Conservation (phyloP, 2,797 vertebrate species). For the Manis javanica region DNA sequence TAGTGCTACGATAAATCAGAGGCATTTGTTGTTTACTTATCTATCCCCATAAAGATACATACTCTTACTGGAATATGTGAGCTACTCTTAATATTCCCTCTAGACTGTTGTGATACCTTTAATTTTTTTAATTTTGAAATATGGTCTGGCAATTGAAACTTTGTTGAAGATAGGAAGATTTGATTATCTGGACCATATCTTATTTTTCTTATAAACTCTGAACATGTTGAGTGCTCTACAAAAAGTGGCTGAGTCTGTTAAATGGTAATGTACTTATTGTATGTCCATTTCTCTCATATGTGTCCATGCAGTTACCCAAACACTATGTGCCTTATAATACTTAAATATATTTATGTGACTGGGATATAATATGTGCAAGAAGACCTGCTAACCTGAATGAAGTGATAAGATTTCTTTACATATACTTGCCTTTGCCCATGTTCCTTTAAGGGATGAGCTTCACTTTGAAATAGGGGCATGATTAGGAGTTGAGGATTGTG, state of each 20-base stretch:
- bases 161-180: neutral
- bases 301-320: neutral
- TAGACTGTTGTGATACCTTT: constrained; percentile 38
- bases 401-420: neutral
- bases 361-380: neutral
- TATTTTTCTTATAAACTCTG: constrained; percentile 31
- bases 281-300: neutral
- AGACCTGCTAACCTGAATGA: neutral
- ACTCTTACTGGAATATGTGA: neutral
- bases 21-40: neutral
- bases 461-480: neutral
- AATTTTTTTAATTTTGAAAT: constrained; percentile 25
- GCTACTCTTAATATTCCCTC: neutral
- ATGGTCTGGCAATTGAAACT: neutral
- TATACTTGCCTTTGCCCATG: neutral
- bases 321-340: neutral
- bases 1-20: neutral
- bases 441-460: neutral
- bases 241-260: neutral
- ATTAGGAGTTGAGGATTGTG: neutral
- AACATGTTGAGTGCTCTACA: neutral
- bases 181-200: constrained; percentile 1
- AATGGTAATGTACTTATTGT: neutral
- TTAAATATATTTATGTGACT: neutral
- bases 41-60: neutral